phyloP scores from a whole-genome alignment of 1,140 invertebrate genomes.

The Micrasema minimum region DNA sequence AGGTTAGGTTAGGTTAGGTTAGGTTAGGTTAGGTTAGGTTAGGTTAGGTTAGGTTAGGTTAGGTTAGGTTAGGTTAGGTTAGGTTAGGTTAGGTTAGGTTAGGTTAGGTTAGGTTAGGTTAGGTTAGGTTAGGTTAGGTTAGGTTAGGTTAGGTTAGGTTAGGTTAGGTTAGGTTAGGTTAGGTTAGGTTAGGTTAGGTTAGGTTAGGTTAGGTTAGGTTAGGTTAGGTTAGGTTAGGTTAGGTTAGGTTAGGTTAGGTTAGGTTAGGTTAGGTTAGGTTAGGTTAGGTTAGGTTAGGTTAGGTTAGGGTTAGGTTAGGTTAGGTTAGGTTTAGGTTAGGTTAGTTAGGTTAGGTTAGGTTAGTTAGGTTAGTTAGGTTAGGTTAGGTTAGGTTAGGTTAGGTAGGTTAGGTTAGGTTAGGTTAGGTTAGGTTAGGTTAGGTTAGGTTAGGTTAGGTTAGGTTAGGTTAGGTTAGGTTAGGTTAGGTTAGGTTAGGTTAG shows the following conservation, averaged over 20 bases:
- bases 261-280: conserved; percentile 49
- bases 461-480: conserved; percentile 51
- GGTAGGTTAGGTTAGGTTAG: neutral
- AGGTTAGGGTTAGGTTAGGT: too few relatives aligned
- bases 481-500: conserved; percentile 53
- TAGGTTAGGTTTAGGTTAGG: conserved; percentile 42
- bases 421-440: too few relatives aligned
- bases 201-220: too few relatives aligned
- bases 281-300: conserved; percentile 4
- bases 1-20: conserved; percentile 47
- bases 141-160: too few relatives aligned
- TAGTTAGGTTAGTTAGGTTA: conserved; percentile 17
- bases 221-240: too few relatives aligned
- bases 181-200: too few relatives aligned
- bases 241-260: too few relatives aligned
- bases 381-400: conserved; percentile 17
- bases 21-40: conserved; percentile 24
- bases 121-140: too few relatives aligned
- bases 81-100: too few relatives aligned
- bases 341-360: conserved; percentile 53
- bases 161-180: conserved; percentile 38
- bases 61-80: too few relatives aligned
- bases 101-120: too few relatives aligned
- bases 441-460: conserved; percentile 25
- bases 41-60: too few relatives aligned